phyloP scores from a whole-genome alignment of 2,888 invertebrate species.

The Parelbella ahira region DNA sequence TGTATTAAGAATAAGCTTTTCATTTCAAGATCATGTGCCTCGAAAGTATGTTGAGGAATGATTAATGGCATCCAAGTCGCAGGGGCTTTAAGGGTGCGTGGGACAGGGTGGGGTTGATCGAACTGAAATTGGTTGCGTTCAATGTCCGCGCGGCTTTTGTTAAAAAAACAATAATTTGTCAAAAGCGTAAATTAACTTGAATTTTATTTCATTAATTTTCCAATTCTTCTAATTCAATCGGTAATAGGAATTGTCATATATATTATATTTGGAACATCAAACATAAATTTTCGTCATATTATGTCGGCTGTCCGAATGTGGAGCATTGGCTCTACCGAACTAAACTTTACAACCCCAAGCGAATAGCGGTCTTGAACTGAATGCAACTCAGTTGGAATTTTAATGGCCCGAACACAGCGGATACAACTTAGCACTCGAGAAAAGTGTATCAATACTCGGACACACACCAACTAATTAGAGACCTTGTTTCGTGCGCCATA shows the following conservation, averaged over 20 bases:
- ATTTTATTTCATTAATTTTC: too few relatives aligned
- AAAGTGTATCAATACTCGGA: constrained; percentile 15
- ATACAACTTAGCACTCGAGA: constrained; percentile 28
- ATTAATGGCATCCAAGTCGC: constrained; percentile 59
- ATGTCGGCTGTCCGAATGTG: constrained; percentile 38
- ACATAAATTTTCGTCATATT: too few relatives aligned
- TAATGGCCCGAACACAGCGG: constrained; percentile 29
- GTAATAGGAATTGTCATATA: too few relatives aligned
- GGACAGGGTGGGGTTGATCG: constrained; percentile 60
- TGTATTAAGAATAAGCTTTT: constrained; percentile 42
- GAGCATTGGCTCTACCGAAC: constrained; percentile 38
- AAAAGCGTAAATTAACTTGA: not conserved
- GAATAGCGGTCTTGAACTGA: constrained; percentile 37
- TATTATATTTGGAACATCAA: too few relatives aligned
- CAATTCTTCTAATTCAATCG: too few relatives aligned
- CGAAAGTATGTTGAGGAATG: constrained; percentile 54
- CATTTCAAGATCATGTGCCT: constrained; percentile 41
- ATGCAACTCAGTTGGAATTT: constrained; percentile 38
- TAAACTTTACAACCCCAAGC: constrained; percentile 25
- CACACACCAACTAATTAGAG: constrained; percentile 44
- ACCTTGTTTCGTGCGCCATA: constrained; percentile 52
- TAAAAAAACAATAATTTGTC: constrained; percentile 34
- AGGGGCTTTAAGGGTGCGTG: constrained; percentile 35
- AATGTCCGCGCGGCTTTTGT: constrained; percentile 57
- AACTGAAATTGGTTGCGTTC: constrained; percentile 72